Percentiles rank a stretch among this genome's conserved stretches.
phyloP scores from a whole-genome alignment of 2,888 invertebrate genomes.

The Mesodorylaimus sp. region DNA sequence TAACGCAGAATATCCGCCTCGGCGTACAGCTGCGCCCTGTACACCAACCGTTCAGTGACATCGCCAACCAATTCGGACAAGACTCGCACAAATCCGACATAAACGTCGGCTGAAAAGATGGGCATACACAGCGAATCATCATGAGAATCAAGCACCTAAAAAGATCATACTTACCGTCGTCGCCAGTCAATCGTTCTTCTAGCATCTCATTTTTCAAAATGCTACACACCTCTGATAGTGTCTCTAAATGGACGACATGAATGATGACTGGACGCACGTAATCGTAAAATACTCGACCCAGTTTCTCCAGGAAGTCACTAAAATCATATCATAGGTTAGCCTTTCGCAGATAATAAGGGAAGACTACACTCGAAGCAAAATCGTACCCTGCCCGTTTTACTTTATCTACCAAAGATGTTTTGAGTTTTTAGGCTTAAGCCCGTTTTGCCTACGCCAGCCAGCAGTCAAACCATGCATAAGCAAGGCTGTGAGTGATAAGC shows the following conservation, averaged over 20 bases:
- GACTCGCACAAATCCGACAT: slow-evolving; percentile 25
- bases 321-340: background rate
- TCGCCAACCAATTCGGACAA: slow-evolving; percentile 41
- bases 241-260: slow-evolving; percentile 89
- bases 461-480: too few species aligned
- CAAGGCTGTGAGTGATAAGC: too few species aligned
- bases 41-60: slow-evolving; percentile 85
- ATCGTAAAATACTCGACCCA: slow-evolving; percentile 50
- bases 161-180: too few species aligned
- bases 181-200: slow-evolving; percentile 22
- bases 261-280: slow-evolving; percentile 77
- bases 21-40: slow-evolving; percentile 78
- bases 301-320: slow-evolving; percentile 27
- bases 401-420: too few species aligned
- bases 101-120: slow-evolving; percentile 17
- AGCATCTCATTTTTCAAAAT: slow-evolving; percentile 54
- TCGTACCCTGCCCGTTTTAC: too few species aligned
- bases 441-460: too few species aligned
- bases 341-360: too few species aligned
- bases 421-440: too few species aligned
- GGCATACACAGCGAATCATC: too few species aligned
- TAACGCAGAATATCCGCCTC: slow-evolving; percentile 62
- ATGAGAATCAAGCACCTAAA: too few species aligned
- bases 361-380: too few species aligned
- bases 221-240: slow-evolving; percentile 82